Evolutionary conservation across 2,888 invertebrate species (phyloP).

Genomic region (Parelbella ahira): DNA sequence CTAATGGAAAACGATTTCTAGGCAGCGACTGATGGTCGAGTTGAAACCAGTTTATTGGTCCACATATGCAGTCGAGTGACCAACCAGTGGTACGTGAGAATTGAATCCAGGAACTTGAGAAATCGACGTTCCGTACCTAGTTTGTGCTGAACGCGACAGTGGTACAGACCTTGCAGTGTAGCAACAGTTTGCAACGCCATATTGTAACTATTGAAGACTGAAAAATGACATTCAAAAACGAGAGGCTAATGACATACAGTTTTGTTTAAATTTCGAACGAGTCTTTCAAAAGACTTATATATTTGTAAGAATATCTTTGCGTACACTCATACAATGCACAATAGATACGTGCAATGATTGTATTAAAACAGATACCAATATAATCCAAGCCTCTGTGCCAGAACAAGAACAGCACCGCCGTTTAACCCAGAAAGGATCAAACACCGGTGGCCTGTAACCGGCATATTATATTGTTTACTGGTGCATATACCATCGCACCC

Average conservation of each 20-base stretch:
- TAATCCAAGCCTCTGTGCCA: background rate
- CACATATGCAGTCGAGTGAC: slow-evolving; percentile 71
- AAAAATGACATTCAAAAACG: too few species aligned
- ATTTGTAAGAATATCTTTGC: too few species aligned
- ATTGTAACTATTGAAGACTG: too few species aligned
- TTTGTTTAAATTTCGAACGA: too few species aligned
- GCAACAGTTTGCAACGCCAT: too few species aligned
- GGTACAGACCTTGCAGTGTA: too few species aligned
- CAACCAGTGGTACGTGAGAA: slow-evolving; percentile 69
- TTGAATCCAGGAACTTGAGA: slow-evolving; percentile 63
- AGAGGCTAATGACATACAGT: too few species aligned
- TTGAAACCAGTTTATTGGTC: slow-evolving; percentile 76
- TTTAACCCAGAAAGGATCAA: slow-evolving; percentile 16
- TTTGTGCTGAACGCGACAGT: too few species aligned
- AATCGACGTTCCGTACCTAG: slow-evolving; percentile 43
- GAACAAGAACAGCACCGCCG: slow-evolving; percentile 9
- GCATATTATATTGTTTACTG: slow-evolving; percentile 4
- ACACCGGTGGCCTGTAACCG: slow-evolving; percentile 9
- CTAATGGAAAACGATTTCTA: slow-evolving; percentile 77
- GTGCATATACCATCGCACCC: slow-evolving; percentile 4
- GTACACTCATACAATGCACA: too few species aligned
- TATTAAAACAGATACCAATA: too few species aligned
- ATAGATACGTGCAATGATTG: too few species aligned
- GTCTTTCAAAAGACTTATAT: too few species aligned
- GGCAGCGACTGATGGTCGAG: slow-evolving; percentile 56